Conservation (phyloP, 2,797 vertebrate species). For the Urocyon cinereoargenteus region DNA sequence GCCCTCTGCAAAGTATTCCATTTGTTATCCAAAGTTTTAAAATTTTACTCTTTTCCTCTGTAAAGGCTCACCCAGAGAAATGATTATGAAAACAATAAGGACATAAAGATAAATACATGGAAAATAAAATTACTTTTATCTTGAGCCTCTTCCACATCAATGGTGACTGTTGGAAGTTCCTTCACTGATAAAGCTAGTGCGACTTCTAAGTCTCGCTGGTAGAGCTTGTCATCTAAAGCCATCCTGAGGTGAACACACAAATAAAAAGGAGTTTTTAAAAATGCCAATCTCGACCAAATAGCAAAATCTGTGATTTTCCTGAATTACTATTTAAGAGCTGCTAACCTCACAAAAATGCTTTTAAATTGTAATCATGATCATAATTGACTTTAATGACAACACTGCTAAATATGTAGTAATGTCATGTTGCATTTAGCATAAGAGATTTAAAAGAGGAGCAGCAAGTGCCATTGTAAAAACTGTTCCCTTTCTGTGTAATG, state of each 20-base stretch:
- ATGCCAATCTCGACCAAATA: neutral
- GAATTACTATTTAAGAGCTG: neutral
- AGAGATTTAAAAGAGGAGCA: neutral
- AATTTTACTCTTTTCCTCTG: neutral
- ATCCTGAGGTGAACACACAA: slow-evolving; percentile 85
- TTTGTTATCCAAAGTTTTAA: neutral
- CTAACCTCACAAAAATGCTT: slow-evolving; percentile 34
- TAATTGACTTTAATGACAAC: neutral
- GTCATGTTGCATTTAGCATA: too few relatives aligned
- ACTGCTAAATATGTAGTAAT: neutral
- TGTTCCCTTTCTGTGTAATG: neutral
- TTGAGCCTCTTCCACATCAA: slow-evolving; percentile 74
- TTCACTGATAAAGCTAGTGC: slow-evolving; percentile 93
- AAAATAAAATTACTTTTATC: slow-evolving; percentile 85
- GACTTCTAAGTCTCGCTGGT: slow-evolving; percentile 92
- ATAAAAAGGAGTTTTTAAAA: neutral
- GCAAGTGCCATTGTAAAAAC: neutral
- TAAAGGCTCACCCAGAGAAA: slow-evolving; percentile 17
- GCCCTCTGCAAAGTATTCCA: neutral
- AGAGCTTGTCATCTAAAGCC: slow-evolving; percentile 91
- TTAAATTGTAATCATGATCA: neutral
- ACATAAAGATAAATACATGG: neutral
- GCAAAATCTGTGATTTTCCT: slow-evolving; percentile 1
- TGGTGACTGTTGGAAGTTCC: slow-evolving; percentile 77
- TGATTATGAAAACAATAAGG: neutral